phyloP scores from a whole-genome alignment of 2,888 invertebrate species.

The Lepetodrilus schrolli region DNA sequence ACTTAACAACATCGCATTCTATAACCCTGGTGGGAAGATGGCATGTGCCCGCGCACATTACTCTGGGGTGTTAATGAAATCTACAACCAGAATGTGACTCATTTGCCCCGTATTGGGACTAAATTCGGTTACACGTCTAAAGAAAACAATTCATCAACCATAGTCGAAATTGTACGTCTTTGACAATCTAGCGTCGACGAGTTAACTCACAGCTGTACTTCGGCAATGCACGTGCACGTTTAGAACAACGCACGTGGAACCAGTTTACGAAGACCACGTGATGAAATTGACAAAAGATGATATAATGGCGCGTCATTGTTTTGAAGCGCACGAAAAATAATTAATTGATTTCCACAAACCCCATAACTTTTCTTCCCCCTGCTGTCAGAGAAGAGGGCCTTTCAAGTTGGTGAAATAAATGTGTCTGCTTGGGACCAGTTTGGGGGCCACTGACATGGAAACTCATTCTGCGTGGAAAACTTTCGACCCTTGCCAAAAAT shows the following conservation, averaged over 20 bases:
- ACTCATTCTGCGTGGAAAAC: constrained; percentile 17
- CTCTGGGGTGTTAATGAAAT: constrained; percentile 17
- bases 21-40: neutral
- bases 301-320: constrained; percentile 21
- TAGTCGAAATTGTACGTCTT: neutral
- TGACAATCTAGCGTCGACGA: neutral
- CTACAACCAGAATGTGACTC: constrained; percentile 14
- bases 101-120: constrained; percentile 17
- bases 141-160: constrained; percentile 11
- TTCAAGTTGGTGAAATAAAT: constrained; percentile 19
- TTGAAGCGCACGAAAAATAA: constrained; percentile 16
- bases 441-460: constrained; percentile 7
- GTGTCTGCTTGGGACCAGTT: neutral
- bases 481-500: neutral
- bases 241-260: constrained; percentile 19
- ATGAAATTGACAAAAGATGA: constrained; percentile 25
- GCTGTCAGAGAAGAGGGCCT: neutral
- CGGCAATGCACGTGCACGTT: constrained; percentile 1
- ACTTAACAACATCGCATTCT: constrained; percentile 4
- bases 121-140: constrained; percentile 20
- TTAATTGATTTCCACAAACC: constrained; percentile 18
- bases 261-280: constrained; percentile 2
- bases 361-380: constrained; percentile 8
- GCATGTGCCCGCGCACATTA: constrained; percentile 2
- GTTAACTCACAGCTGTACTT: neutral